Evolutionary conservation across 2,888 invertebrate species (phyloP), one percentile per base, ranked within the genome.

Genomic region (Rhimphoctona megacephalus): DNA sequence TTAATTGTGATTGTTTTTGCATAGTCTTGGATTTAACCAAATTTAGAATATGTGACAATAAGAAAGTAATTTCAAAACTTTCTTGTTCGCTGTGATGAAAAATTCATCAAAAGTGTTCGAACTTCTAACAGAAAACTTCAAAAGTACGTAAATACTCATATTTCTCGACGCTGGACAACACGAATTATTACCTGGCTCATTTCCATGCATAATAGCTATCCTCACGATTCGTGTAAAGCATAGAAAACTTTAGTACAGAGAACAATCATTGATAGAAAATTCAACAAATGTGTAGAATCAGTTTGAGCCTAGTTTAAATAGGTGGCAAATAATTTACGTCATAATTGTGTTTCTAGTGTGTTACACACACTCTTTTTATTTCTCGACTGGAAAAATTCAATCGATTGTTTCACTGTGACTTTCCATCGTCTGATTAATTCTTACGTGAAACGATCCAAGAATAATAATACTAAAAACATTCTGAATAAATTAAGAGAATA

Each of bases 211-310:
- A 36, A 30, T 19, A 36, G 66, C 3, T 8, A n/a, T n/a, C 9
- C 36, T 6, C 36, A 19, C 7, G 11, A 9, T n/a, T 0, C 66
- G 39, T 67, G 39, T 39, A 6, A n/a, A 39, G 22, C 9, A 67
- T 67, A 36, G n/a, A 39, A 67, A n/a, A 67, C 17, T 30, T 17
- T 4, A 30, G 61, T 5, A 30, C 61, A 25, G 17, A 14, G 17
- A 57, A 57, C 30, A 30, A 61, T 61, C 30, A 61, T 61, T 61
- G 61, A 61, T 61, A 61, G n/a, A 61, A 61, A 30, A 61, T 61
- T 30, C 14, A 17, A 30, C 14, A 6, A 61, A 61, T 30, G 14
- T 61, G 61, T 61, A 17, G 61, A 30, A 61, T 57, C 61, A 61
- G 61, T 30, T 61, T 61, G 61, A 61, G 5, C 61, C 17, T 30